Percentiles rank a stretch among this genome's conserved stretches.
Evolutionary conservation across 2,113 vertebrate genomes (phyloP).

Genomic region (Muscicapa adusta): DNA sequence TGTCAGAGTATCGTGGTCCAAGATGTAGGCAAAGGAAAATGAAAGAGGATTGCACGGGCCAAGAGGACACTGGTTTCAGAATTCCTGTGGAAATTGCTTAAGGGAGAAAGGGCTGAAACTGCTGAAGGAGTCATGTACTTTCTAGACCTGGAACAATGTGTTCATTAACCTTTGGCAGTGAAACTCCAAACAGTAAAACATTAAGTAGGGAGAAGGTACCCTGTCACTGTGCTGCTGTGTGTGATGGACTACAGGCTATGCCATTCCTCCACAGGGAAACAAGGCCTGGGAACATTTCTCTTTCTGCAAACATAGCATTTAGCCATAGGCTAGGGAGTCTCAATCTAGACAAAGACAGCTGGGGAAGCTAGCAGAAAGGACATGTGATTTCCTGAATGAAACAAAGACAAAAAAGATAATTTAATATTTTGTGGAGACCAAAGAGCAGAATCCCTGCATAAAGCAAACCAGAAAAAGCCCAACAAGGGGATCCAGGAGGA

Average conservation of each 20-base stretch:
- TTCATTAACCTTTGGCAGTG: conserved; percentile 45
- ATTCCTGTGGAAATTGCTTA: background rate
- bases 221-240: background rate
- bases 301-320: background rate
- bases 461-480: background rate
- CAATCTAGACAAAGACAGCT: background rate
- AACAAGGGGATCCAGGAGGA: rapidly evolving
- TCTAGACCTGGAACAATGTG: background rate
- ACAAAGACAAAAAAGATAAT: background rate
- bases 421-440: background rate
- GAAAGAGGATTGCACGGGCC: background rate
- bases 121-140: background rate
- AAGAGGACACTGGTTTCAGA: background rate
- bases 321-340: background rate
- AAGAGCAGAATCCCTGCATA: background rate
- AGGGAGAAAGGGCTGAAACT: background rate
- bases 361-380: background rate
- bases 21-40: background rate
- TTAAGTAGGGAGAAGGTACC: background rate
- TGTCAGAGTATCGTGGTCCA: rapidly evolving
- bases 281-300: background rate
- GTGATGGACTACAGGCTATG: background rate
- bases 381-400: background rate
- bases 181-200: conserved; percentile 31
- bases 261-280: background rate